phyloP scores from a whole-genome alignment of 2,888 invertebrate genomes.

The Trissolcus brochymenae region DNA sequence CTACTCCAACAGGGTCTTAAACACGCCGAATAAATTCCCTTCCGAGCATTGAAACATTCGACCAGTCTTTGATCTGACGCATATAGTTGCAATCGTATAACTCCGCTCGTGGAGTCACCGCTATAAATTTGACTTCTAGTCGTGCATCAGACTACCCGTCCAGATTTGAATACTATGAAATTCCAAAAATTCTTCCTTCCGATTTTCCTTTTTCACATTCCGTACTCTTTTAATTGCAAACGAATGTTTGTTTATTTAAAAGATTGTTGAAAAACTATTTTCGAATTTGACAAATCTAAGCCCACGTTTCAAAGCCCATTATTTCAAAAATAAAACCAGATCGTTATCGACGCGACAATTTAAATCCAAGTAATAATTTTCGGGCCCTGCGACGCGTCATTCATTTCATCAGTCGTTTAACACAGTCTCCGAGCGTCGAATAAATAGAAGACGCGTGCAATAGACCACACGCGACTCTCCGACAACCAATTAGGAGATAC shows the following conservation, averaged over 20 bases:
- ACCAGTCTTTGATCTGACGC: conserved; percentile 65
- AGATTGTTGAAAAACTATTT: too few relatives aligned
- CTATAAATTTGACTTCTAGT: conserved; percentile 56
- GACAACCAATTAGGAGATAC: conserved; percentile 68
- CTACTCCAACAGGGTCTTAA: conserved; percentile 28
- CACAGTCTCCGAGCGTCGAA: conserved; percentile 71
- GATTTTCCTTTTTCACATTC: too few relatives aligned
- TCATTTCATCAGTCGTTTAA: conserved; percentile 74
- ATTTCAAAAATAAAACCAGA: too few relatives aligned
- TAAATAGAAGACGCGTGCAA: conserved; percentile 68
- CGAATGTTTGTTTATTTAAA: too few relatives aligned
- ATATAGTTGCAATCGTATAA: conserved; percentile 65
- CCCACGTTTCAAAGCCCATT: too few relatives aligned
- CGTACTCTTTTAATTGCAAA: too few relatives aligned
- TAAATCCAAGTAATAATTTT: too few relatives aligned
- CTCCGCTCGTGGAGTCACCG: conserved; percentile 61
- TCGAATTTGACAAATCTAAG: too few relatives aligned
- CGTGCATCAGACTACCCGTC: background rate
- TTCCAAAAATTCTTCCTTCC: background rate
- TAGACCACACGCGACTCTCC: conserved; percentile 70
- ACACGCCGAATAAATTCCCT: conserved; percentile 44
- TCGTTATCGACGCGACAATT: too few relatives aligned
- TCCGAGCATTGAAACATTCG: conserved; percentile 57
- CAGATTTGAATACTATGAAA: background rate
- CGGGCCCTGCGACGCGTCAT: conserved; percentile 60